Percentiles rank a stretch among this genome's conserved stretches.
phyloP scores from a whole-genome alignment of 2,113 vertebrate genomes.

The Xiphophorus couchianus region DNA sequence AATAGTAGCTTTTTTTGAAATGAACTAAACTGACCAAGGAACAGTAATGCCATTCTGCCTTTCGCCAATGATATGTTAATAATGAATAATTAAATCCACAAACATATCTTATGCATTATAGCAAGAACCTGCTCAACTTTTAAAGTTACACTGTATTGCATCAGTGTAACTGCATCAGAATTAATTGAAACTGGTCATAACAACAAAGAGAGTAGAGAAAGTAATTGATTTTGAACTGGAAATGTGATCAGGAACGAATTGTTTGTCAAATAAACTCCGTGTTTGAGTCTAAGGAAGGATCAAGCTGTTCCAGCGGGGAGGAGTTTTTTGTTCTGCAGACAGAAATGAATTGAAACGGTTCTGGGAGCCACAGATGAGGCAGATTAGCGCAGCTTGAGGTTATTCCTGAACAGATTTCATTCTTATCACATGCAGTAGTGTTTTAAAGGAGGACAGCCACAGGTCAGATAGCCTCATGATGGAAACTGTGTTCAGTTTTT shows the following conservation, averaged over 20 bases:
- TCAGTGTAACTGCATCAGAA: background rate
- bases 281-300: background rate
- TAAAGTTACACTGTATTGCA: background rate
- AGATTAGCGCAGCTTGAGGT: background rate
- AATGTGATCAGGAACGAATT: background rate
- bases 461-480: background rate
- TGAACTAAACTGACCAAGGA: background rate
- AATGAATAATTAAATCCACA: too few relatives aligned
- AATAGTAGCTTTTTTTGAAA: background rate
- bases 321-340: background rate
- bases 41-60: background rate
- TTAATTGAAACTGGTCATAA: background rate
- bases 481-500: background rate
- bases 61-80: too few relatives aligned
- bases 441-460: background rate
- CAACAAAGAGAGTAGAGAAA: background rate
- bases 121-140: too few relatives aligned
- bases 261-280: background rate
- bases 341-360: background rate
- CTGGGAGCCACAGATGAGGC: background rate
- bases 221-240: background rate
- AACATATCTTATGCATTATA: too few relatives aligned
- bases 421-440: background rate
- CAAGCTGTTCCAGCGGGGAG: background rate
- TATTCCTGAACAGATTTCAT: background rate